Percentiles rank a stretch among this genome's conserved stretches.
Conservation (phyloP, 2,113 vertebrate genomes). For the Heterotis niloticus region DNA sequence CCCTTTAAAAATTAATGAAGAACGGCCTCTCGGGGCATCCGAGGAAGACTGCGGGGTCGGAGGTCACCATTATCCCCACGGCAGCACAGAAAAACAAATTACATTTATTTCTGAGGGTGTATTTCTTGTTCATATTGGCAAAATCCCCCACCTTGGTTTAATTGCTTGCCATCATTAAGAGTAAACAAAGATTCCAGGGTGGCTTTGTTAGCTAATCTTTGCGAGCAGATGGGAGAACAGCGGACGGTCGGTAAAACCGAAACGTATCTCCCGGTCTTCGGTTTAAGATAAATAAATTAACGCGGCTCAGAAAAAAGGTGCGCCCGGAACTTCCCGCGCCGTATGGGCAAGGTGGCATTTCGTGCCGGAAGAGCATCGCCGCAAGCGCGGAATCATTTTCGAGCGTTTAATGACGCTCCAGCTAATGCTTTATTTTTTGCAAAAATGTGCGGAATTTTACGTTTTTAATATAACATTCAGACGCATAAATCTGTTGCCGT, state of each 20-base stretch:
- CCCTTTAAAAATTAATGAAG: constrained; percentile 68
- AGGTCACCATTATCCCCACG: constrained; percentile 57
- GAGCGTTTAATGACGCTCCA: too few species aligned
- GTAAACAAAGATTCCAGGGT: constrained; percentile 3
- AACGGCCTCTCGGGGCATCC: constrained; percentile 48
- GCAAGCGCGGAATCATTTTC: too few species aligned
- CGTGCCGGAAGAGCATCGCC: too few species aligned
- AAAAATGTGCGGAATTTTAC: too few species aligned
- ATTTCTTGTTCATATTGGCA: constrained; percentile 29
- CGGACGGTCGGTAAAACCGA: too few species aligned
- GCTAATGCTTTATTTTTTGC: too few species aligned
- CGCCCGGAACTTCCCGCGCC: neutral
- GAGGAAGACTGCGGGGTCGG: constrained; percentile 56
- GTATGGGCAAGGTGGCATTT: constrained; percentile 1
- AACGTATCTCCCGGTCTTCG: neutral
- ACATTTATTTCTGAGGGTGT: constrained; percentile 50
- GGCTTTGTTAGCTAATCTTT: neutral
- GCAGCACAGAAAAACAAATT: constrained; percentile 62
- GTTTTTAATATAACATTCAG: too few species aligned
- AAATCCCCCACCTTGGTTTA: constrained; percentile 6
- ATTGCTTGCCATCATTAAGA: constrained; percentile 5
- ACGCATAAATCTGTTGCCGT: too few species aligned
- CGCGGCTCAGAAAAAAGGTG: constrained; percentile 1
- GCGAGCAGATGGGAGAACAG: neutral
- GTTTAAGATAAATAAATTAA: constrained; percentile 14